Evolutionary conservation across 2,113 vertebrate genomes (phyloP), one percentile per base, ranked within the genome.

Genomic region (Ursus arctos): DNA sequence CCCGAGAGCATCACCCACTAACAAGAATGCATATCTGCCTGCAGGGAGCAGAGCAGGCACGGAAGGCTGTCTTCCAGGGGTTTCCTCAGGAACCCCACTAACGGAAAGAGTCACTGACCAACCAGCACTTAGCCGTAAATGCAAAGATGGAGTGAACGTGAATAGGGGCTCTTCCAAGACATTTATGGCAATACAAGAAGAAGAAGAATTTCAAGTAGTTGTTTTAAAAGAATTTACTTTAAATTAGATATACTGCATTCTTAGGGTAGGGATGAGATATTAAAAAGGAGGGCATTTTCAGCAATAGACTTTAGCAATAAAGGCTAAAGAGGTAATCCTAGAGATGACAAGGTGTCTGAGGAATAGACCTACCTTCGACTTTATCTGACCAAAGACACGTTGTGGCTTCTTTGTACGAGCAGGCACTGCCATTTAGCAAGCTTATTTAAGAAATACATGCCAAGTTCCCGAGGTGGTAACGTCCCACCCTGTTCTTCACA

Each of bases 11-110:
- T 33, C 21, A 19, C 19, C 49, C 0, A 12, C 74, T 21, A 69
- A n/a, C 18, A 22, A 88, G 49, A 55, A 19, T 0, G 18, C 16
- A 43, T 1, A 6, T 74, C 40, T 76, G 61, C 49, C 61, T 53
- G 67, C 7, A 13, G 7, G 21, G n/a, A 19, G 40, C 0, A 5
- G 2, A 6, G 49, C 0, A 3, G 53, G 65, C 0, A 0, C 0
- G 31, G 36, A 26, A 76, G 47, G 40, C 31, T n/a, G 0, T 43
- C 55, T 31, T 10, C 11, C 31, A 49, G 40, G n/a, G n/a, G 18
- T 1, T 47, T 26, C n/a, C 51, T 21, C 31, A 31, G 74, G n/a
- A 49, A 71, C 14, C 2, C 55, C 40, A 21, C 71, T 65, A 7
- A 9, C 19, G 0, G 71, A 40, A 47, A 72, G 1, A 24, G 22